Base-by-base conservation (phyloP, 2,113 vertebrate genomes). In the Hyla sarda region DNA sequence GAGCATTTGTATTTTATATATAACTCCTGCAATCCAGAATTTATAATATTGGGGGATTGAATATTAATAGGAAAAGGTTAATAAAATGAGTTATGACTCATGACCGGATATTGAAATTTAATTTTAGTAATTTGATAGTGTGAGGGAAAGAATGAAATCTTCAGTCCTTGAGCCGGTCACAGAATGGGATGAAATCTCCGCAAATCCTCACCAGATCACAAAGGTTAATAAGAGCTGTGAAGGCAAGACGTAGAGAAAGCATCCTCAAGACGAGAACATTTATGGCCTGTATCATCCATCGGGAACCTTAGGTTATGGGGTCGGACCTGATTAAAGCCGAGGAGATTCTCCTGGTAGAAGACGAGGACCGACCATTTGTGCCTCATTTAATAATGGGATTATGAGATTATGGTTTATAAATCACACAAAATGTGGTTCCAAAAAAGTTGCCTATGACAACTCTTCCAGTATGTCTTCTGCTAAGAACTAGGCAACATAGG, bases 121-220 rank as follows among this genome's bases (percentile, higher is more conserved):
- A 71, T 71, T 71, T 21, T 41, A 41, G 67, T 71, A 71, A 71
- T 71, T 71, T 71, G 67, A 71, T 37, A 30, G 65, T 69, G 34
- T 3, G 12, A 41, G 67, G 23, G 10, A 37, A 71, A 71, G 67
- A 71, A 21, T 71, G 1, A 10, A 8, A 71, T 23, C 19, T 21
- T 71, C 34, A 71, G 34, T 41, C 34, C 32, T 41, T 0, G 67
- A 71, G 67, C 8, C 2, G 34, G 67, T 28, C 34, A 37, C 19
- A 23, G 67, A 71, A 71, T 5, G 32, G 30, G 67, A 16, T 0
- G 32, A 71, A 71, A 71, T 71, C 67, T 71, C 32, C 41, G 67
- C 32, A 41, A 71, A 71, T 71, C 67, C 67, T 71, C 67, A 17
- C 1, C 67, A 23, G 34, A 71, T 41, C 32, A 21, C 34, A 11